These are phyloP conservation scores for Diploptera punctata DNA, from an alignment of 2,888 invertebrate genomes.

Conservation along the genomic window DNA sequence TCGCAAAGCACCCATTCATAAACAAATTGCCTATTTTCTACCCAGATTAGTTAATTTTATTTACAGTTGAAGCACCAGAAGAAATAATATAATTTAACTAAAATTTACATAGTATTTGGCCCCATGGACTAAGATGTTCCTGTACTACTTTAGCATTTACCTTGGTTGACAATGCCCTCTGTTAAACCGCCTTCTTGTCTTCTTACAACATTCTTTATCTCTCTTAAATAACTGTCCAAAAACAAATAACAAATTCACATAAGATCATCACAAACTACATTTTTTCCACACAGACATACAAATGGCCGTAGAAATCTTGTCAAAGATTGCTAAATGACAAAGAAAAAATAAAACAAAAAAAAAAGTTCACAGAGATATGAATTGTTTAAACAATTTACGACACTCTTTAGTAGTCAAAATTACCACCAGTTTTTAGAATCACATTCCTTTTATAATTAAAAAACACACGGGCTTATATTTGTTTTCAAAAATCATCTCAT, in stretches of 20 bases:
- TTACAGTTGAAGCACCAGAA: neutral
- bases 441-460: neutral
- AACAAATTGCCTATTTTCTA: too few relatives aligned
- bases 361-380: neutral
- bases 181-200: neutral
- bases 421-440: neutral
- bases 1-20: too few relatives aligned
- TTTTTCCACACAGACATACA: conserved; percentile 17
- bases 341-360: too few relatives aligned
- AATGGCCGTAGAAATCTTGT: conserved; percentile 9
- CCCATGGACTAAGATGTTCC: neutral
- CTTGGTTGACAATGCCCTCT: neutral
- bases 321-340: too few relatives aligned
- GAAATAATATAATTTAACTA: neutral
- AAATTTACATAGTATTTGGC: conserved; percentile 3
- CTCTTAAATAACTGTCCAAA: neutral
- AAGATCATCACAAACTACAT: conserved; percentile 10
- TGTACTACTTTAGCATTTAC: neutral
- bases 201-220: neutral
- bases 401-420: too few relatives aligned
- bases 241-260: neutral
- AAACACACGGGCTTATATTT: neutral
- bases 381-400: neutral
- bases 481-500: neutral
- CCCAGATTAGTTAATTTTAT: neutral